Evolutionary conservation across 2,888 invertebrate genomes (phyloP).

Genomic region (Ennomos fuscantarius): DNA sequence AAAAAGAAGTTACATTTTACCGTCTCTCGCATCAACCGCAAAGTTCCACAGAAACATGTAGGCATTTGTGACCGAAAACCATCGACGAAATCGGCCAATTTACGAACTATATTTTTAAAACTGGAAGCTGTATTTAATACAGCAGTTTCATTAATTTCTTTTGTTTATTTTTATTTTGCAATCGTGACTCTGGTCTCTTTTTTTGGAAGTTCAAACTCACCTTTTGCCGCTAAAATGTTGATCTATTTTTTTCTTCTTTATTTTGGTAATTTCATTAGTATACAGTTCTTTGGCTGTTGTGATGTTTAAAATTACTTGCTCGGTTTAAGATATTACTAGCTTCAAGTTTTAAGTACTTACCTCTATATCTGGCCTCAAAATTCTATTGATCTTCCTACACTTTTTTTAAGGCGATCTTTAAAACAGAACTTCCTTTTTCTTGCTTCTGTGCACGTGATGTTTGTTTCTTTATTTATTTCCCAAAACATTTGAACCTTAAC

Average conservation of each 20-base stretch:
- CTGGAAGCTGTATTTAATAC: slow-evolving; percentile 40
- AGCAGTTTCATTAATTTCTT: slow-evolving; percentile 31
- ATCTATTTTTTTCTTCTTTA: slow-evolving; percentile 4
- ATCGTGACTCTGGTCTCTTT: slow-evolving; percentile 24
- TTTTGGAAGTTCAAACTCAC: slow-evolving; percentile 24
- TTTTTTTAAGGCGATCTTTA: no score
- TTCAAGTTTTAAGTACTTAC: no score
- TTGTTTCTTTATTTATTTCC: slow-evolving; percentile 51
- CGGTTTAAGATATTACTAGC: no score
- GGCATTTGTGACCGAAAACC: slow-evolving; percentile 40
- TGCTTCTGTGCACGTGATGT: background rate
- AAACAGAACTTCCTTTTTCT: background rate
- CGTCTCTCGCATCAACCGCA: slow-evolving; percentile 30
- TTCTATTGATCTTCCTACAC: no score
- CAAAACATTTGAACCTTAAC: slow-evolving; percentile 67
- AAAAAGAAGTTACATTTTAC: slow-evolving; percentile 8
- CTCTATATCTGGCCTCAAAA: no score
- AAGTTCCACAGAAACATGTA: slow-evolving; percentile 45
- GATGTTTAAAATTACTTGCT: background rate
- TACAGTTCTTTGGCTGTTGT: background rate
- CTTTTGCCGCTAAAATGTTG: slow-evolving; percentile 26
- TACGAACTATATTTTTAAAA: slow-evolving; percentile 33
- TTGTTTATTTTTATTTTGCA: slow-evolving; percentile 19
- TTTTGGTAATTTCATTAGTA: background rate
- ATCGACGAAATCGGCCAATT: slow-evolving; percentile 32